Base-by-base conservation (phyloP, 2,888 invertebrate genomes). In the Rhorus exstirpatorius region DNA sequence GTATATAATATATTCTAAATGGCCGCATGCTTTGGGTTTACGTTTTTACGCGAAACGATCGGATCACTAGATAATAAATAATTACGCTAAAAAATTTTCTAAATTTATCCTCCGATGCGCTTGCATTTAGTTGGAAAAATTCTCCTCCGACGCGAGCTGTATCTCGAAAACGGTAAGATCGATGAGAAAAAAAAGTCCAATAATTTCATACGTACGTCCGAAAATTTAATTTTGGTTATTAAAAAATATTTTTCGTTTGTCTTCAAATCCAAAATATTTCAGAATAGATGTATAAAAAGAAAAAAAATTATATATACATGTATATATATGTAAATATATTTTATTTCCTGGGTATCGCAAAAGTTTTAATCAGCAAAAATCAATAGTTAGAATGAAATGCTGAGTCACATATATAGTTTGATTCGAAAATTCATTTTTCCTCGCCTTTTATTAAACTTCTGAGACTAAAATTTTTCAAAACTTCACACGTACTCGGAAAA, bases 11-110 rank as follows among this genome's bases (percentile, higher is more conserved):
- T 86, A 87, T 85, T 86, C 88, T 89, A 90, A 87, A 86, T 88
- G 87, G 87, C 85, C 87, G 86, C 88, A 90, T 89, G 90, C 88
- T 86, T 68, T 87, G 84, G 83, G 77, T n/a, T 84, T 72, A 84
- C 82, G 82, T 88, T 84, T 86, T 86, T 49, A 1, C 6, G 31
- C 83, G 77, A 88, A 89, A 87, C 84, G 79, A 88, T 86, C 86
- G n/a, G 70, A 72, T 85, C 70, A 84, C 88, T 89, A 89, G 82
- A 70, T 84, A 61, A 79, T 84, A 82, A 81, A 83, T 86, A 88
- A 85, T 84, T 87, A 89, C 86, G 88, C 87, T 87, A 87, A 89
- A 85, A 83, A 88, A 81, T 88, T 71, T 44, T 76, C 70, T 76
- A 70, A 70, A 63, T 76, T 76, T 65, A 80, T 63, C 17, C 46